Percentiles rank a stretch among this genome's conserved stretches.
These are phyloP conservation scores for Cranoglanis bouderius DNA, from an alignment of 2,113 vertebrate genomes.

Conservation along the genomic window DNA sequence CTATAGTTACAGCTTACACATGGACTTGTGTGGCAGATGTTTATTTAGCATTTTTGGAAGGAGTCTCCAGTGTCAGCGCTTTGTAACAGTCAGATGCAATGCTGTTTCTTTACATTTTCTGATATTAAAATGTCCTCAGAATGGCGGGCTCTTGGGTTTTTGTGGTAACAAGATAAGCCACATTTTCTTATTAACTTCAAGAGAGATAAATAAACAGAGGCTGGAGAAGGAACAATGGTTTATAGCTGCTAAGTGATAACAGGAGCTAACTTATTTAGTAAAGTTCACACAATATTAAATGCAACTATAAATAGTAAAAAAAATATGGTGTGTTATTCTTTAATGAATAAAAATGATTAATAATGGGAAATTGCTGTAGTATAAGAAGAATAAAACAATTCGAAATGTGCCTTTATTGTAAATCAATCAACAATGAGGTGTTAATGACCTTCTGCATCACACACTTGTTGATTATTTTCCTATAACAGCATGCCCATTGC, in stretches of 20 bases:
- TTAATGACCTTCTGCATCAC: no score
- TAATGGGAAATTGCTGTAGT: not conserved
- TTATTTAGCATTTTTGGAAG: not conserved
- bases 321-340: not conserved
- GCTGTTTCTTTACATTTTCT: not conserved
- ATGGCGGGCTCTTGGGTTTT: not conserved
- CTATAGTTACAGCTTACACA: not conserved
- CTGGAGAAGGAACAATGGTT: not conserved
- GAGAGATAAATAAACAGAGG: not conserved
- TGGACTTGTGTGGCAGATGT: not conserved
- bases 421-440: no score
- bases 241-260: not conserved
- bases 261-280: not conserved
- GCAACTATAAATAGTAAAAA: not conserved
- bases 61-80: not conserved
- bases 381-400: not conserved
- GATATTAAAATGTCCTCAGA: not conserved
- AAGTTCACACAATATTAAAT: not conserved
- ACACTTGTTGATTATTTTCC: no score
- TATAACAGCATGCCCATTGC: no score
- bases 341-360: not conserved
- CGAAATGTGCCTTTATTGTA: not conserved
- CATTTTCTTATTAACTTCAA: not conserved
- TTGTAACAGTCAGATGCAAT: not conserved
- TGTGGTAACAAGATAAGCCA: not conserved